phyloP scores from a whole-genome alignment of 1,140 invertebrate genomes.

The Neoseiulus cucumeris region DNA sequence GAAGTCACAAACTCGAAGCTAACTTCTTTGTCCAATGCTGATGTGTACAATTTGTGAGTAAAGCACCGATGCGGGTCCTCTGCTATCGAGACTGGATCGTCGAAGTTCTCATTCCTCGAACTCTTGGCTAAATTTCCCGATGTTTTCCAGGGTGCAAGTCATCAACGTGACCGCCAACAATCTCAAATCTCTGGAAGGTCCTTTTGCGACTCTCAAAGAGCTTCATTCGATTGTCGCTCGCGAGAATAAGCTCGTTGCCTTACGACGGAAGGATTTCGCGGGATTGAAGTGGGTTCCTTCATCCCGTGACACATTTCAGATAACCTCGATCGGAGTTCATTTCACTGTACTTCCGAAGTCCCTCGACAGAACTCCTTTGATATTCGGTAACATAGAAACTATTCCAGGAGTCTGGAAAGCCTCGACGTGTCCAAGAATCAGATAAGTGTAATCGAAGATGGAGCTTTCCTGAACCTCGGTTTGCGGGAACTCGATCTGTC shows the following conservation, averaged over 20 bases:
- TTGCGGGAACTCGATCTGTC: neutral
- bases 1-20: neutral
- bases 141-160: neutral
- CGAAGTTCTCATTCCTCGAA: too few relatives aligned
- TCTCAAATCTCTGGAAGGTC: neutral
- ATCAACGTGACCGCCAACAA: neutral
- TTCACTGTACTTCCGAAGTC: too few relatives aligned
- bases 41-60: neutral
- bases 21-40: neutral
- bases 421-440: neutral
- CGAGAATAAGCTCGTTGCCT: neutral
- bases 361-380: too few relatives aligned
- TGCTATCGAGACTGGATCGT: too few relatives aligned
- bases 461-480: neutral
- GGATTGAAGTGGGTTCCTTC: neutral
- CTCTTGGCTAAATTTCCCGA: too few relatives aligned
- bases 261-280: neutral
- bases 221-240: neutral
- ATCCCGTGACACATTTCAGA: neutral
- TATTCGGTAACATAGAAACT: too few relatives aligned
- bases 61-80: too few relatives aligned
- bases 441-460: neutral
- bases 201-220: neutral
- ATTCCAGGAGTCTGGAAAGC: neutral
- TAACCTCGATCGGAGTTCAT: neutral